Evolutionary conservation across 1,140 invertebrate genomes (phyloP).

Genomic region (Drosophila pruinosa): DNA sequence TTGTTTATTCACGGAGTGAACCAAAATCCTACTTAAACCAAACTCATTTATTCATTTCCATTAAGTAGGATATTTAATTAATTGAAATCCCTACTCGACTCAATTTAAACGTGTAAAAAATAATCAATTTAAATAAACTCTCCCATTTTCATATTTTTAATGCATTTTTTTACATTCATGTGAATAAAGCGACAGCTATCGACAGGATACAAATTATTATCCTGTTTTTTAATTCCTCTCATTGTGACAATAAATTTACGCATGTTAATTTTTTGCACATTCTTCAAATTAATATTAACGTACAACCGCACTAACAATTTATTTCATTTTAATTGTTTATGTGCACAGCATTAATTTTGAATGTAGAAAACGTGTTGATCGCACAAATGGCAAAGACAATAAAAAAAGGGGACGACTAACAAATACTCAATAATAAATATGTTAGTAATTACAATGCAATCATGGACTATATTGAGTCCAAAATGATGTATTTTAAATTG

Average conservation of each 20-base stretch:
- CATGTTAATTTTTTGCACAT: slow-evolving; percentile 44
- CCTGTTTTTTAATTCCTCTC: background rate
- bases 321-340: slow-evolving; percentile 57
- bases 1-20: slow-evolving; percentile 9
- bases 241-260: slow-evolving; percentile 29
- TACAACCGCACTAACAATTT: slow-evolving; percentile 29
- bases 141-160: background rate
- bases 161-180: background rate
- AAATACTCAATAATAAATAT: background rate
- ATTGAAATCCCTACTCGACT: background rate
- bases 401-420: background rate
- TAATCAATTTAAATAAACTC: background rate
- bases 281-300: slow-evolving; percentile 37
- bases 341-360: slow-evolving; percentile 12
- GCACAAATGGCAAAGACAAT: background rate
- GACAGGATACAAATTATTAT: background rate
- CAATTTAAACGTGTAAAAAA: background rate
- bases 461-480: no score
- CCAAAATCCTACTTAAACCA: slow-evolving; percentile 8
- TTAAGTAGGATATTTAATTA: slow-evolving; percentile 31
- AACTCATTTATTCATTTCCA: slow-evolving; percentile 12
- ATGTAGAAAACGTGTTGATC: slow-evolving; percentile 28
- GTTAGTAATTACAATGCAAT: no score
- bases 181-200: background rate
- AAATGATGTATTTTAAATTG: no score